Percentiles rank a stretch among this genome's conserved stretches.
phyloP scores from a whole-genome alignment of 23 tunicate species.

The Trididemnum nubilum region DNA sequence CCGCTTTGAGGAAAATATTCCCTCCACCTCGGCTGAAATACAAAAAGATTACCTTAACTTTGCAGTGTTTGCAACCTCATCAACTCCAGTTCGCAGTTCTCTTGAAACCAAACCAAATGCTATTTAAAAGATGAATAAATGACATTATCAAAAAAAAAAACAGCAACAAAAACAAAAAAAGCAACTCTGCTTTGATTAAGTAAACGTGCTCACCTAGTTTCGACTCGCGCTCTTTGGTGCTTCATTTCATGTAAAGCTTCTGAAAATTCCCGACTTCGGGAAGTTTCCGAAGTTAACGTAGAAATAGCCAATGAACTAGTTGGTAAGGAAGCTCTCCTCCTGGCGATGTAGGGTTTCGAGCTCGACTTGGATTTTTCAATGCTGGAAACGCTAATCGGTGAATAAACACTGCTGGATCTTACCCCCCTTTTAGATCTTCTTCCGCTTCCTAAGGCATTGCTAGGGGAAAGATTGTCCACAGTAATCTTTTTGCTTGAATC shows the following conservation, averaged over 20 bases:
- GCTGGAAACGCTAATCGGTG: slow-evolving; percentile 16
- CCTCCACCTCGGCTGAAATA: too few species aligned
- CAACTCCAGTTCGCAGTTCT: too few species aligned
- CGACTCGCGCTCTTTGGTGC: not conserved
- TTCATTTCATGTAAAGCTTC: slow-evolving; percentile 2
- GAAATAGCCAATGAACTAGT: not conserved
- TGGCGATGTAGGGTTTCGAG: not conserved
- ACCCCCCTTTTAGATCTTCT: not conserved
- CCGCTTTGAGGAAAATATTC: too few species aligned
- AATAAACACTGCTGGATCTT: slow-evolving; percentile 7
- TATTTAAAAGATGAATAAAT: too few species aligned
- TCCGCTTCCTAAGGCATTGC: not conserved
- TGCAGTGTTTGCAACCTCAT: too few species aligned
- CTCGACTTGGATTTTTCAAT: not conserved
- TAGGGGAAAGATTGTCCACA: not conserved
- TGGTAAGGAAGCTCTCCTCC: slow-evolving; percentile 14
- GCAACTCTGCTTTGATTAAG: too few species aligned
- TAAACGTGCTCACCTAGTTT: too few species aligned
- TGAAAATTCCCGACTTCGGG: not conserved
- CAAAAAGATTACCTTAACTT: too few species aligned
- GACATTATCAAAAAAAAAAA: too few species aligned
- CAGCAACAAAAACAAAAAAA: too few species aligned
- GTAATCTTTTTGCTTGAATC: not conserved
- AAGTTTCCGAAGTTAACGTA: not conserved
- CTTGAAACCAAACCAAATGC: too few species aligned